Percentiles rank a stretch among this genome's conserved stretches.
Evolutionary conservation across 2,797 vertebrate species (phyloP).

Genomic region (Rhynchotus rufescens): DNA sequence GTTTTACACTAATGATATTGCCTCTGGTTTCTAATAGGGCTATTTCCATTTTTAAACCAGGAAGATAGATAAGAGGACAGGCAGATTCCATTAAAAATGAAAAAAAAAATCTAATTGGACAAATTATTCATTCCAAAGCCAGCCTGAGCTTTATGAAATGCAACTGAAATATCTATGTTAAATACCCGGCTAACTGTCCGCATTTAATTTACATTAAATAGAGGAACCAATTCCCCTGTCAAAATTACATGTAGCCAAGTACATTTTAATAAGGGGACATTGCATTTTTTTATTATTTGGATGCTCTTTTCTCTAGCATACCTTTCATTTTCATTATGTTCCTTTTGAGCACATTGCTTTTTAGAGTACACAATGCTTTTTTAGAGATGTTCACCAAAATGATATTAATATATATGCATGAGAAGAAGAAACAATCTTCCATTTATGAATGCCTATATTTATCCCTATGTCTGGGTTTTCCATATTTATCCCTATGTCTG

Average conservation of each 20-base stretch:
- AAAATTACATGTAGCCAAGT: constrained; percentile 24
- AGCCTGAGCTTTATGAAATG: constrained; percentile 27
- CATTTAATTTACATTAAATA: constrained; percentile 41
- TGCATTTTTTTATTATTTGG: constrained; percentile 28
- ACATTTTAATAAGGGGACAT: constrained; percentile 17
- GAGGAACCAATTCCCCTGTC: neutral
- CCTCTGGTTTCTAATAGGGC: constrained; percentile 5
- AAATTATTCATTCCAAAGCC: constrained; percentile 41
- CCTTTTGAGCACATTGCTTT: neutral
- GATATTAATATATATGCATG: neutral
- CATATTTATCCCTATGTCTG: neutral
- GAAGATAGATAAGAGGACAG: neutral
- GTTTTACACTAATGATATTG: neutral
- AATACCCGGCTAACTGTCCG: constrained; percentile 20
- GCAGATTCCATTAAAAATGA: neutral
- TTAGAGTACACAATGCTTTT: neutral
- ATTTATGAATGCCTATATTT: neutral
- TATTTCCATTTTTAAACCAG: constrained; percentile 36
- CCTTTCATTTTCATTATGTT: neutral
- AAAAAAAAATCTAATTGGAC: constrained; percentile 11
- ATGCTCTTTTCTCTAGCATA: neutral
- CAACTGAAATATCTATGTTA: constrained; percentile 40
- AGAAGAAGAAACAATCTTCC: neutral
- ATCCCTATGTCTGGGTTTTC: neutral
- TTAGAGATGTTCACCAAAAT: neutral